phyloP scores from a whole-genome alignment of 2,113 vertebrate genomes.

The Takifugu bimaculatus region DNA sequence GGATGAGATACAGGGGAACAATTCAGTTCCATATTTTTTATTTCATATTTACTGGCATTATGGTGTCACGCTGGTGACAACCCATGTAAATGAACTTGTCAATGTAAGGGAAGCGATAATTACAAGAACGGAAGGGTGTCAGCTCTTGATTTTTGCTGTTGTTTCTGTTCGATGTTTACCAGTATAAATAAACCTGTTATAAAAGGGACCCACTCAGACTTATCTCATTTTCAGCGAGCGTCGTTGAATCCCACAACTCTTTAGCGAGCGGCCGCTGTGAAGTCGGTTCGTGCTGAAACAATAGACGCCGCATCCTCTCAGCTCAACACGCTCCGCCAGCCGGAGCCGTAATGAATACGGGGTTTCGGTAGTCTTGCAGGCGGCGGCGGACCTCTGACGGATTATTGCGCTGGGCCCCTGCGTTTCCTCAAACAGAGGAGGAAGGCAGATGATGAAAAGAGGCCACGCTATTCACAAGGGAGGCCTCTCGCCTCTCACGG shows the following conservation, averaged over 20 bases:
- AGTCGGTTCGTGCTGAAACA: conserved; percentile 7
- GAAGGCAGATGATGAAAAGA: conserved; percentile 68
- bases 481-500: conserved; percentile 36
- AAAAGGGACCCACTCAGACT: conserved; percentile 44
- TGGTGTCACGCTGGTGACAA: conserved; percentile 42
- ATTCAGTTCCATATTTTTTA: conserved; percentile 57
- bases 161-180: conserved; percentile 77
- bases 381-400: conserved; percentile 53
- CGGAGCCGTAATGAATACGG: conserved; percentile 26
- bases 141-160: conserved; percentile 74
- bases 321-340: conserved; percentile 7
- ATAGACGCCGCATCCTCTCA: conserved; percentile 8
- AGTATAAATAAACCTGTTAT: conserved; percentile 75
- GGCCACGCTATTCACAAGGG: conserved; percentile 59
- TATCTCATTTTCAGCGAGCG: conserved; percentile 35
- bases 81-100: conserved; percentile 65
- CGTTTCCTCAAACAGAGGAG: conserved; percentile 65
- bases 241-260: conserved; percentile 11
- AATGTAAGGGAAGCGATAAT: conserved; percentile 57
- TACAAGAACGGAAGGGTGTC: conserved; percentile 47
- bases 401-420: conserved; percentile 41
- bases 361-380: conserved; percentile 35
- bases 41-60: conserved; percentile 36
- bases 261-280: background rate
- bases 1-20: conserved; percentile 23